Conservation (phyloP, 2,888 invertebrate genomes). For the Nasonovia ribisnigri region DNA sequence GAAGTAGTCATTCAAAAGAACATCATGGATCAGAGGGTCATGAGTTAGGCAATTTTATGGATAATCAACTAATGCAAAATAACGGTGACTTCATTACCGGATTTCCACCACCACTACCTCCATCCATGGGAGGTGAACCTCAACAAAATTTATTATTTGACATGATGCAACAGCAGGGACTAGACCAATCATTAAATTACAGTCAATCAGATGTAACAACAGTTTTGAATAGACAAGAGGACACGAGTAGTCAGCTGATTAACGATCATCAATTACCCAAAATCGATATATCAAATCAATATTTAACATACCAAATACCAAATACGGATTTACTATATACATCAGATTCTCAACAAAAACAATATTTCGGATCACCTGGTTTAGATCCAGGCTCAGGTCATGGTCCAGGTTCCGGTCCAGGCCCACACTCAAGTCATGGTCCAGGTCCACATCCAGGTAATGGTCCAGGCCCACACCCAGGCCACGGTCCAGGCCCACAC, state of each 20-base stretch:
- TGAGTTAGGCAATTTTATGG: neutral
- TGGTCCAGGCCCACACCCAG: too few relatives aligned
- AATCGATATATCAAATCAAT: neutral
- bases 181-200: neutral
- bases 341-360: neutral
- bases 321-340: neutral
- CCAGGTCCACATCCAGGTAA: neutral
- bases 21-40: neutral
- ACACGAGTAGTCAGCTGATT: neutral
- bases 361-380: neutral
- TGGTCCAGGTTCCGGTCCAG: too few relatives aligned
- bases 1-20: neutral
- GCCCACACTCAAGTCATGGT: neutral
- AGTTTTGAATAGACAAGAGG: neutral
- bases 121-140: neutral
- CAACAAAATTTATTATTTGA: neutral
- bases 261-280: neutral
- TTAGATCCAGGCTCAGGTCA: neutral
- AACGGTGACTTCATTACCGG: neutral
- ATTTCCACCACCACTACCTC: neutral
- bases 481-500: too few relatives aligned
- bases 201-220: neutral
- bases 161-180: neutral
- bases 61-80: neutral
- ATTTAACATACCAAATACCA: neutral